Evolutionary conservation across 2,113 vertebrate species (phyloP), one percentile per base, ranked within the genome.

Genomic region (Dasypus novemcinctus): DNA sequence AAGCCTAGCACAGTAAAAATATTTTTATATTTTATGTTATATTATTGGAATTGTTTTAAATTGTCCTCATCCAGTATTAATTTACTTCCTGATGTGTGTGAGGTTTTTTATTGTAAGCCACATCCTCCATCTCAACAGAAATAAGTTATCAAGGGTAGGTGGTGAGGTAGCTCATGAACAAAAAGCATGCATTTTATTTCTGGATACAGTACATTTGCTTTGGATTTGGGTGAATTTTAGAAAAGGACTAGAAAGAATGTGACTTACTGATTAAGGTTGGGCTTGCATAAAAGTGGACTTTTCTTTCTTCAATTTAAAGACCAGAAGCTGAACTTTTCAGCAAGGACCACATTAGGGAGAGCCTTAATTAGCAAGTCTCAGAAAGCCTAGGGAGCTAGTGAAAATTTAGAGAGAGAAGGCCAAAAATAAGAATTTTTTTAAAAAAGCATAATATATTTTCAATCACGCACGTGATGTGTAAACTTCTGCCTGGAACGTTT

Each of bases 321-420:
- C 36, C 1, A 0, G 69, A n/a, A 3, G 29, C 64, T 57, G 85
- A 38, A 10, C 63, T 93, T 25, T 4, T 64, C 7, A 46, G 66
- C n/a, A 88, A 3, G 78, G 36, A 69, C 25, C 61, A 4, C 66
- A 5, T 86, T 41, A 83, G 31, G 82, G 69, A 64, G 43, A 91
- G 63, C 36, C 1, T n/a, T 59, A 54, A 64, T 52, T 68, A 71
- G 31, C 43, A 49, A 20, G 52, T 49, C 75, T 90, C 18, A 82
- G 74, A 91, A 89, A 59, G 68, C 49, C 88, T 71, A 89, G 52
- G 25, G 54, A 66, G 76, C 79, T 72, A 57, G 64, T 69, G 88
- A 81, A n/a, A 82, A 91, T 93, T 96, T 96, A 93, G 54, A 96
- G 69, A 89, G n/a, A 54, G 25, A 61, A 85, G n/a, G 18, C 46